phyloP scores from a whole-genome alignment of 2,113 vertebrate species.

The Burhinus oedicnemus region DNA sequence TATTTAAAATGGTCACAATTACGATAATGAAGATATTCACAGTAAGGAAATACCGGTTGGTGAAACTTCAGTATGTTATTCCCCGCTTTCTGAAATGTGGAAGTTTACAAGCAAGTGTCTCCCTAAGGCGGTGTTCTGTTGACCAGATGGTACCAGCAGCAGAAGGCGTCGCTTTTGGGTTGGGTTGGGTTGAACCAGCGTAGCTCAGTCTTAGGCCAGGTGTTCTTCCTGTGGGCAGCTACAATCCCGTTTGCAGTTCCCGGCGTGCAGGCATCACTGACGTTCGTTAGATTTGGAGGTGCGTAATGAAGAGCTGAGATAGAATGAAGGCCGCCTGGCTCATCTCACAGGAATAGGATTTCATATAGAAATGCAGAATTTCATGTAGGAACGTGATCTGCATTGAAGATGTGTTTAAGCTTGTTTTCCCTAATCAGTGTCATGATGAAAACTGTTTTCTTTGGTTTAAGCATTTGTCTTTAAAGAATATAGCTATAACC shows the following conservation, averaged over 20 bases:
- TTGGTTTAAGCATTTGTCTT: not conserved
- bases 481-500: not conserved
- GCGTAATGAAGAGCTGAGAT: not conserved
- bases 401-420: not conserved
- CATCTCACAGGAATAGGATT: not conserved
- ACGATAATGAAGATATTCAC: too few relatives aligned
- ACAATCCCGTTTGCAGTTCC: not conserved
- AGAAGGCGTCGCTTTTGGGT: not conserved
- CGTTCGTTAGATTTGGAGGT: rapidly evolving
- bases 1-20: too few relatives aligned
- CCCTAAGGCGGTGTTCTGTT: not conserved
- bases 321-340: not conserved
- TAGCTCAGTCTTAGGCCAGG: not conserved
- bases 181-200: not conserved
- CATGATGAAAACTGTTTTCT: not conserved
- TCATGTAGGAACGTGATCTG: not conserved
- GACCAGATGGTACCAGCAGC: too few relatives aligned
- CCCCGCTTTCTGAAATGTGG: not conserved
- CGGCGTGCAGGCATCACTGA: not conserved
- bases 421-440: not conserved
- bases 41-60: too few relatives aligned
- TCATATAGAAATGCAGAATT: not conserved
- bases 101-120: not conserved
- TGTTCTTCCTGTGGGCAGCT: not conserved
- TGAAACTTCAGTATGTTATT: not conserved